A percentile compares a stretch with the other conserved stretches of the same genome.
Conservation (phyloP, 2,888 invertebrate genomes). For the Lissonota sp. region DNA sequence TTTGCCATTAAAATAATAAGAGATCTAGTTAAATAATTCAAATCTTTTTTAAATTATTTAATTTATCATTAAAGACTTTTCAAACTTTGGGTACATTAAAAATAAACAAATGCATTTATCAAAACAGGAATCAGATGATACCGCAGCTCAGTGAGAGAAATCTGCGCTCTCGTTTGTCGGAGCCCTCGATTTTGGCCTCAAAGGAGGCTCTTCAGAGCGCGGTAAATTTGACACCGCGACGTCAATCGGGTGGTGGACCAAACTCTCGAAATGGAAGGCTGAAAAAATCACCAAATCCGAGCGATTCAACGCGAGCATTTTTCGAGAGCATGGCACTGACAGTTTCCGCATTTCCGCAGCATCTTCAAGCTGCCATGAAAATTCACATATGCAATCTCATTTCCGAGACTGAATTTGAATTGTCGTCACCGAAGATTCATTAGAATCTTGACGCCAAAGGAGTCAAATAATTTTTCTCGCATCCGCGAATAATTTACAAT, state of each 20-base stretch:
- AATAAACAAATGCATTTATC: no score
- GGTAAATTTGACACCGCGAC: conserved; percentile 57
- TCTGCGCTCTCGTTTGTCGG: conserved; percentile 58
- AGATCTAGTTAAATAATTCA: no score
- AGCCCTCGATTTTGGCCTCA: conserved; percentile 52
- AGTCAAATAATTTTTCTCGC: not conserved
- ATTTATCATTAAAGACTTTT: no score
- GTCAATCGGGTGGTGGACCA: conserved; percentile 56
- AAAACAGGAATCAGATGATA: conserved; percentile 35
- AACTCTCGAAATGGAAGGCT: conserved; percentile 56
- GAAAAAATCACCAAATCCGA: conserved; percentile 65
- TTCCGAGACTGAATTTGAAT: conserved; percentile 69
- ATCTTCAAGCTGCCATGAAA: conserved; percentile 73
- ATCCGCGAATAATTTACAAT: not conserved
- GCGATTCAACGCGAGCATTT: conserved; percentile 72
- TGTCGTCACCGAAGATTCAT: conserved; percentile 65
- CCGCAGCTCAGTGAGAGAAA: conserved; percentile 49
- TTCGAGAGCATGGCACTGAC: conserved; percentile 76
- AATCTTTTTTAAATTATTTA: no score
- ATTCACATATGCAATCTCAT: conserved; percentile 72
- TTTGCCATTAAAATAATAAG: no score
- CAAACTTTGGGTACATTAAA: no score
- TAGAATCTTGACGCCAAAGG: conserved; percentile 16
- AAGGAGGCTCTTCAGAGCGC: conserved; percentile 61
- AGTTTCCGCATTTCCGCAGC: conserved; percentile 73